These are phyloP conservation scores for Synergus gifuensis DNA, from an alignment of 2,888 invertebrate species.

Conservation along the genomic window DNA sequence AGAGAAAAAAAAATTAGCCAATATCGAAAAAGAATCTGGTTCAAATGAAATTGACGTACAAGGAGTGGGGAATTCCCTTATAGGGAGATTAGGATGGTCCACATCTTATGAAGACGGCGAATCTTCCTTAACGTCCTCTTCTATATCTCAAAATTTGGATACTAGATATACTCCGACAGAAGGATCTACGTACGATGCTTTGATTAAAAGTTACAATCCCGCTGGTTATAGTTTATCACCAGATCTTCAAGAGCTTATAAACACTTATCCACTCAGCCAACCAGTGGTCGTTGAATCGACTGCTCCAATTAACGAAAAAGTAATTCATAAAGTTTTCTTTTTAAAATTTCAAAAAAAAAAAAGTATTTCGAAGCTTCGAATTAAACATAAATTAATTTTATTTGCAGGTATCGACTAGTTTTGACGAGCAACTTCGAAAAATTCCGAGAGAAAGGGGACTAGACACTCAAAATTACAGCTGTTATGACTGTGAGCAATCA, in stretches of 20 bases:
- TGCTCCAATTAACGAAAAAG: slow-evolving; percentile 53
- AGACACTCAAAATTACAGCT: slow-evolving; percentile 92
- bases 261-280: slow-evolving; percentile 63
- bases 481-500: slow-evolving; percentile 85
- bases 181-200: slow-evolving; percentile 81
- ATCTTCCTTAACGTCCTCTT: slow-evolving; percentile 74
- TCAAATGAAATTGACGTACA: slow-evolving; percentile 55
- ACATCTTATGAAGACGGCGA: slow-evolving; percentile 81
- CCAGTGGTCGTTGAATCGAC: slow-evolving; percentile 48
- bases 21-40: slow-evolving; percentile 1
- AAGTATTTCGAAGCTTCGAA: background rate
- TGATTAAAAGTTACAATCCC: slow-evolving; percentile 81
- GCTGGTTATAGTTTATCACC: slow-evolving; percentile 78
- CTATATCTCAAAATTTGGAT: slow-evolving; percentile 80
- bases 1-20: slow-evolving; percentile 12
- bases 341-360: background rate
- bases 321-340: slow-evolving; percentile 31
- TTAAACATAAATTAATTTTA: background rate
- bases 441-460: slow-evolving; percentile 89
- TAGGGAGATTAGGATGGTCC: slow-evolving; percentile 83
- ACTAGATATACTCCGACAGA: slow-evolving; percentile 69
- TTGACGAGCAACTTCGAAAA: slow-evolving; percentile 84
- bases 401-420: slow-evolving; percentile 53
- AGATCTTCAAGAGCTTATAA: slow-evolving; percentile 82
- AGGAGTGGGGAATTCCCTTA: slow-evolving; percentile 83